Base-by-base conservation (phyloP, 30 jellyfish, hydroid and myxozoan genomes). In the Sanderia malayensis region DNA sequence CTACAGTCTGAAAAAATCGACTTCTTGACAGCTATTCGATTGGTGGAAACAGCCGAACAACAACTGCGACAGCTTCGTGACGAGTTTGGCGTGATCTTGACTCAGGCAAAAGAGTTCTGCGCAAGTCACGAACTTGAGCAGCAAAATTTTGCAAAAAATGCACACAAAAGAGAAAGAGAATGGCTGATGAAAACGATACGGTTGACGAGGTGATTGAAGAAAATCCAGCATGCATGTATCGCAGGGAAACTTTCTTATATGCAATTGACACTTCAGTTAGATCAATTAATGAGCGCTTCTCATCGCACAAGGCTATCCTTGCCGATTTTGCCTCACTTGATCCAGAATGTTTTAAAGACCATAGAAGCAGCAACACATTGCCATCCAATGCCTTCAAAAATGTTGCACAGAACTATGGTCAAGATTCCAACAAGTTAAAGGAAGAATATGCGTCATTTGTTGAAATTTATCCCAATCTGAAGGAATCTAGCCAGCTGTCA, bases 1-100 rank as follows among this genome's bases (percentile, higher is more conserved):
- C n/a, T 71, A 4, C 76, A 44, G 31, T 44, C 76, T 0, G 28
- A 29, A 22, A 71, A 71, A 17, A 71, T 71, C 15, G 83, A 71
- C 19, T 1, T 49, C 27, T 30, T 71, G 1, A 71, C 83, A 19
- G 83, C 83, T 0, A n/a, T n/a, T n/a, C n/a, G n/a, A n/a, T n/a
- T n/a, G n/a, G n/a, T n/a, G n/a, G n/a, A n/a, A n/a, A n/a, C n/a
- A n/a, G n/a, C n/a, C n/a, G n/a, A n/a, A n/a, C n/a, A n/a, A n/a
- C n/a, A n/a, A n/a, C n/a, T n/a, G n/a, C n/a, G n/a, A n/a, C n/a
- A n/a, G n/a, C n/a, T n/a, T n/a, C n/a, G n/a, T n/a, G n/a, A n/a
- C n/a, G n/a, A n/a, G n/a, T n/a, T n/a, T n/a, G n/a, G n/a, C n/a
- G n/a, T n/a, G n/a, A n/a, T n/a, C n/a, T 37, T 37, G 13, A 13